Conservation (phyloP, 2,888 invertebrate species). For the Octonoba sinensis region DNA sequence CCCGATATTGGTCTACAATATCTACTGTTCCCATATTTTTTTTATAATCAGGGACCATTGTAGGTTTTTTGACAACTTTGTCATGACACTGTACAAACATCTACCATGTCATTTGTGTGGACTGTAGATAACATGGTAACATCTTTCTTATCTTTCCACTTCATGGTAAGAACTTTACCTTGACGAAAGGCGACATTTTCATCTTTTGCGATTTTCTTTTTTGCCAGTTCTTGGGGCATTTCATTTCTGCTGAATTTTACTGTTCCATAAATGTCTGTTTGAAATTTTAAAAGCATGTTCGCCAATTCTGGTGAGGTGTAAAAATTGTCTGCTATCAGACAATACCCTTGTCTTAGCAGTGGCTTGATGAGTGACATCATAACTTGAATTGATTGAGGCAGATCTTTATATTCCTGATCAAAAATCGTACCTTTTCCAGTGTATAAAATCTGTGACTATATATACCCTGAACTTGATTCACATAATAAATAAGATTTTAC, state of each 20-base stretch:
- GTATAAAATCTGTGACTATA: constrained; percentile 1
- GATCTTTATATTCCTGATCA: constrained; percentile 7
- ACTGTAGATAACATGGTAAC: no score
- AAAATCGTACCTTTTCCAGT: constrained; percentile 4
- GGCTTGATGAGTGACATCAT: constrained; percentile 6
- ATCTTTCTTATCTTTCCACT: constrained; percentile 5
- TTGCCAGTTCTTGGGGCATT: no score
- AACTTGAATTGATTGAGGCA: constrained; percentile 4
- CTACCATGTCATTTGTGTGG: constrained; percentile 2
- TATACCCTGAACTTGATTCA: constrained; percentile 7
- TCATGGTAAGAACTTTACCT: constrained; percentile 1
- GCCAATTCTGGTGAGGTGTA: neutral
- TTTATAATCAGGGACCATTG: neutral
- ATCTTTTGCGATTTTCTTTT: neutral
- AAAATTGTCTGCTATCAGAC: neutral
- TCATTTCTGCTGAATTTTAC: neutral
- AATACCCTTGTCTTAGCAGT: neutral
- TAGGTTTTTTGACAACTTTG: constrained; percentile 5
- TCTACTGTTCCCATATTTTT: neutral
- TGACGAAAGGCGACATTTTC: neutral
- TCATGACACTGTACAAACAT: neutral
- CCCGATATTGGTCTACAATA: constrained; percentile 1
- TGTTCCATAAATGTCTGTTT: no score
- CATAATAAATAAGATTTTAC: constrained; percentile 3
- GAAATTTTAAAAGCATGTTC: neutral